These are phyloP conservation scores for Pseudobourletiella spinata DNA, from an alignment of 1,140 invertebrate species.

Conservation along the genomic window DNA sequence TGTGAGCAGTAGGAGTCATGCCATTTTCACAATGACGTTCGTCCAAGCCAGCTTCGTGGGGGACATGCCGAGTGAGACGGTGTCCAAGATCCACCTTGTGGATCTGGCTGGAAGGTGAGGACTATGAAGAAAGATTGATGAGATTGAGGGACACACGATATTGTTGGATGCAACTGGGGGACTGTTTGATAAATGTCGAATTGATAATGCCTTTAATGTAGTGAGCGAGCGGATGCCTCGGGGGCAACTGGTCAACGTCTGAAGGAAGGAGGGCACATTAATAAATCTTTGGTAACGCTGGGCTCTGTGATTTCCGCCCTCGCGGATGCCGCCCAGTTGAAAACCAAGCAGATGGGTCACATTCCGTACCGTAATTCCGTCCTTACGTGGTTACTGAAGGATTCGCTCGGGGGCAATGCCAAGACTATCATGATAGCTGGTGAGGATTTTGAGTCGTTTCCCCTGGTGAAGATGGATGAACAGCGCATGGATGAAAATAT, in stretches of 20 bases:
- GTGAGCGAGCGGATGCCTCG: slow-evolving; percentile 76
- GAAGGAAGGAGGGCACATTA: slow-evolving; percentile 85
- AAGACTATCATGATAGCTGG: slow-evolving; percentile 85
- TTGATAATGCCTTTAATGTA: slow-evolving; percentile 41
- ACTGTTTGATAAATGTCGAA: too few species aligned
- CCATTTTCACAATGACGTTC: slow-evolving; percentile 88
- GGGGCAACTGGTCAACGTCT: slow-evolving; percentile 76
- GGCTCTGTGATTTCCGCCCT: slow-evolving; percentile 91
- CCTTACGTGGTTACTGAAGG: slow-evolving; percentile 49
- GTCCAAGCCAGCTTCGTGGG: slow-evolving; percentile 73
- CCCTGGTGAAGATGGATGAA: too few species aligned
- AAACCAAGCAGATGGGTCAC: slow-evolving; percentile 48
- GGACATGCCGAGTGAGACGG: slow-evolving; percentile 72
- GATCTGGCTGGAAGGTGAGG: slow-evolving; percentile 72
- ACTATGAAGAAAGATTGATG: too few species aligned
- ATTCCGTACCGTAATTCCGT: slow-evolving; percentile 84
- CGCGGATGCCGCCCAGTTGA: slow-evolving; percentile 33
- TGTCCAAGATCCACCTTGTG: slow-evolving; percentile 77
- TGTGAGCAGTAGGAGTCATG: slow-evolving; percentile 84
- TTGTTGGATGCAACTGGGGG: too few species aligned
- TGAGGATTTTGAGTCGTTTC: too few species aligned
- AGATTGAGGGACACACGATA: too few species aligned
- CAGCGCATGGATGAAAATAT: too few species aligned
- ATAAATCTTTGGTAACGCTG: slow-evolving; percentile 77
- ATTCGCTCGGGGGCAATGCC: slow-evolving; percentile 84